Conservation (phyloP, 2,888 invertebrate genomes). For the Leptarthrus brevirostris region DNA sequence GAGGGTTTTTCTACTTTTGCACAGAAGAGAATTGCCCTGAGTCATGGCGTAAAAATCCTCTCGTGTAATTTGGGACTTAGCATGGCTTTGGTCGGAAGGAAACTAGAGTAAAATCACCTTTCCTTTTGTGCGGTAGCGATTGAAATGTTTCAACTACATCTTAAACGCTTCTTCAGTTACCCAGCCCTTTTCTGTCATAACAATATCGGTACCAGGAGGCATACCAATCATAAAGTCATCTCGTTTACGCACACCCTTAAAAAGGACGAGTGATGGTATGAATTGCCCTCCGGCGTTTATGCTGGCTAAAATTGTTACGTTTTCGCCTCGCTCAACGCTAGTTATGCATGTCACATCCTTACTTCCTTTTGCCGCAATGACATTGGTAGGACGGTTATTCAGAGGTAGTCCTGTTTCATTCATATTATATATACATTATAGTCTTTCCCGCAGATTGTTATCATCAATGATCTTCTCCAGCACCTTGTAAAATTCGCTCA, state of each 20-base stretch:
- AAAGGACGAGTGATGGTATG: background rate
- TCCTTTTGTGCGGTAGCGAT: too few relatives aligned
- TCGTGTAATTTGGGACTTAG: too few relatives aligned
- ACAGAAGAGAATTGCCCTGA: too few relatives aligned
- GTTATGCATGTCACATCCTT: background rate
- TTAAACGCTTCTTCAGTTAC: too few relatives aligned
- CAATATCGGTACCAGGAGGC: too few relatives aligned
- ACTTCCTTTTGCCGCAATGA: slow-evolving; percentile 4
- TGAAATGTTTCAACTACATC: too few relatives aligned
- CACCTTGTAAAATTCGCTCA: background rate
- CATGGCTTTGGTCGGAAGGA: too few relatives aligned
- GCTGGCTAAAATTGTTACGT: background rate
- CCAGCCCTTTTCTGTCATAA: too few relatives aligned
- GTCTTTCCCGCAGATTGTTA: slow-evolving; percentile 2
- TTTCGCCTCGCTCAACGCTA: background rate
- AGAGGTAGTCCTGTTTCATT: slow-evolving; percentile 1
- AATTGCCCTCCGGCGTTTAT: background rate
- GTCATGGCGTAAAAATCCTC: too few relatives aligned
- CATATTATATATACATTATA: background rate
- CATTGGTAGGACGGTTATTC: background rate
- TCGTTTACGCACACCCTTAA: background rate
- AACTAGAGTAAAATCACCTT: too few relatives aligned
- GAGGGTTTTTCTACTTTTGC: too few relatives aligned
- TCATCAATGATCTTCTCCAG: background rate
- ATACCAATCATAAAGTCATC: too few relatives aligned